These are phyloP conservation scores for Halcyon badia DNA, from an alignment of 2,797 vertebrate species.

Conservation along the genomic window DNA sequence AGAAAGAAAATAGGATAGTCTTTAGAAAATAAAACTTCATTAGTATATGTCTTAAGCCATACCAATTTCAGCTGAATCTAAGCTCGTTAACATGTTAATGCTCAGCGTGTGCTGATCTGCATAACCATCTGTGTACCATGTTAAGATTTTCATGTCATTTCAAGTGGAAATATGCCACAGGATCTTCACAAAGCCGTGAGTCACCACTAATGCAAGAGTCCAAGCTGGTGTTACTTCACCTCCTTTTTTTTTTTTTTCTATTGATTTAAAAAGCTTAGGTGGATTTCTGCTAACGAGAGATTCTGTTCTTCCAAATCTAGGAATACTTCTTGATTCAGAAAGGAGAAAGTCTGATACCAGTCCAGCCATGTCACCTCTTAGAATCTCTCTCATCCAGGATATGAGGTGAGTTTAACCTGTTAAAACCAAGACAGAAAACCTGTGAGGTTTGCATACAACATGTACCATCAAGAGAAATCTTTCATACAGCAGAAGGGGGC, in stretches of 20 bases:
- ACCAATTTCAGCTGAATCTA: neutral
- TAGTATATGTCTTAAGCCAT: neutral
- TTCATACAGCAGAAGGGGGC: neutral
- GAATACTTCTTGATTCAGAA: slow-evolving; percentile 92
- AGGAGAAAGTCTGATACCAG: slow-evolving; percentile 94
- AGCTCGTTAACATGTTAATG: neutral
- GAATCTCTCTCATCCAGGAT: slow-evolving; percentile 95
- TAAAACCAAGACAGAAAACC: neutral
- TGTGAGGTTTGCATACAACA: neutral
- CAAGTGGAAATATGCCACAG: neutral
- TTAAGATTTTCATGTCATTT: neutral
- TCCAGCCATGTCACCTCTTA: slow-evolving; percentile 91
- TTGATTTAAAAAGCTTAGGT: neutral
- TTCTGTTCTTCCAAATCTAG: slow-evolving; percentile 74
- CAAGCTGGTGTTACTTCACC: neutral
- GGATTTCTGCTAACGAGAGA: neutral
- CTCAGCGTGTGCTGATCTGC: neutral
- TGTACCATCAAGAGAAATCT: neutral
- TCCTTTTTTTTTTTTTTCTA: neutral
- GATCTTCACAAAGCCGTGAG: neutral
- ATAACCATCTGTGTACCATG: neutral
- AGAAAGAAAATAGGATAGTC: neutral
- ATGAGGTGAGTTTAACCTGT: slow-evolving; percentile 89
- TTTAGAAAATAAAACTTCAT: neutral
- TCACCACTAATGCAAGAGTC: neutral